Base-by-base conservation (phyloP, 53 echinoderm and acorn worm genomes). In the Pentamera pediparva region DNA sequence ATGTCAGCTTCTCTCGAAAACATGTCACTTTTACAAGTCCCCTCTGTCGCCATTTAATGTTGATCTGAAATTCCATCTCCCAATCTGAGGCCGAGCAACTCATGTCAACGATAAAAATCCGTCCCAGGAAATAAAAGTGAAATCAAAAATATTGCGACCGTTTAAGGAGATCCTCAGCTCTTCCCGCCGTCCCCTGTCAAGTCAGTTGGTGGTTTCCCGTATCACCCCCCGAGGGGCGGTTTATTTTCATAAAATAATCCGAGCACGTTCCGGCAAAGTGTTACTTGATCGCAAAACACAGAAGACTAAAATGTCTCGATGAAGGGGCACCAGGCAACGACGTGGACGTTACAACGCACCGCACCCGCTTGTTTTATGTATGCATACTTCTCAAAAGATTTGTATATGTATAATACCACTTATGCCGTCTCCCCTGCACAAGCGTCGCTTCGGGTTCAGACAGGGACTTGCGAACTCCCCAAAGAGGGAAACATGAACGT, bases 221-320 rank as follows among this genome's bases (percentile, higher is more conserved):
- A 67, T 67, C 45, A 67, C 67, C 67, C 67, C 67, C 67, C 45
- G 30, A 67, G 67, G 67, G 67, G 43, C 45, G 43, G 67, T 67
- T 67, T 67, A 67, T 67, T 67, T 67, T 67, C 67, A 67, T 67
- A 67, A 67, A 67, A 67, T 67, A 67, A 67, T 67, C 67, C 45
- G 43, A 67, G 67, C 67, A 67, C 67, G 67, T 67, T 67, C 67
- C 28, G 24, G 67, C 67, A 67, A 67, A 67, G 67, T 67, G 67
- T 67, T 67, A 67, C 67, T 67, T 67, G 67, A 67, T 67, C 67
- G 67, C 67, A 67, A 67, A 40, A 67, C 67, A 67, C 67, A 67
- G 41, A 67, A 67, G 67, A 67, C 67, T 43, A 67, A 39, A 67
- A 67, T 67, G 45, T 67, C 67, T 41, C 41, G 45, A 21, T 38